Conservation (phyloP, 2,797 vertebrate genomes). For the Peromyscus melanophrys region DNA sequence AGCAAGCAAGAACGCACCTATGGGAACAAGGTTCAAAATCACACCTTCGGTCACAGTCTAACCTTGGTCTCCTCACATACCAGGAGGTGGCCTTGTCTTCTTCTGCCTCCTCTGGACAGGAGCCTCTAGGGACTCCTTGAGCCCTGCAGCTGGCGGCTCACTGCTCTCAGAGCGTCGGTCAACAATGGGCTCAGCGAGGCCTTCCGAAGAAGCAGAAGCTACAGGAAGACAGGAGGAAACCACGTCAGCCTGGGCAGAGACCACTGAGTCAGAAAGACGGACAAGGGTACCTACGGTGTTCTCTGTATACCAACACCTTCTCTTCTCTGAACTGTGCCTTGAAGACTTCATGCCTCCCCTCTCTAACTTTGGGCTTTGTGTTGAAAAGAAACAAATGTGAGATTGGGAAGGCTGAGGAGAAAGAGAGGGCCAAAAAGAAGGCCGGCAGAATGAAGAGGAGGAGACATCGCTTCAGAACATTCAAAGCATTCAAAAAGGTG, state of each 20-base stretch:
- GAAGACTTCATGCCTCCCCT: not conserved
- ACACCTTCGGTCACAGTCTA: not conserved
- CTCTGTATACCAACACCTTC: not conserved
- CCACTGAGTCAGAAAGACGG: not conserved
- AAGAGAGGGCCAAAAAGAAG: not conserved
- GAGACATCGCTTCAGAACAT: not conserved
- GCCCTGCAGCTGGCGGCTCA: constrained; percentile 88
- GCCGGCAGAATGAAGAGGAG: not conserved
- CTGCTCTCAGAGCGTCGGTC: constrained; percentile 88
- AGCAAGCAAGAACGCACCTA: not conserved
- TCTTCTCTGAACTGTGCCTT: not conserved
- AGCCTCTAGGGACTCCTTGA: constrained; percentile 86
- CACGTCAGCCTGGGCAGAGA: not conserved
- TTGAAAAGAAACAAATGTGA: constrained; percentile 16
- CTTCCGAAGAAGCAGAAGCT: constrained; percentile 84
- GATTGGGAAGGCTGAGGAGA: not conserved
- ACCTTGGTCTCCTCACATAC: constrained; percentile 78
- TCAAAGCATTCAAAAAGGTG: not conserved
- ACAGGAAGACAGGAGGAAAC: constrained; percentile 47
- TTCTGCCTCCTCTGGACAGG: constrained; percentile 91
- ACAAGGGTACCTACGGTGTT: not conserved
- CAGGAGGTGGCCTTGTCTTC: constrained; percentile 91
- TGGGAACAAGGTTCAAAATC: not conserved
- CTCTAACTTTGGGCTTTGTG: constrained; percentile 17
- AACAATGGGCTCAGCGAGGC: constrained; percentile 85